Evolutionary conservation across 2,113 vertebrate species (phyloP).

Genomic region (Carassius auratus): DNA sequence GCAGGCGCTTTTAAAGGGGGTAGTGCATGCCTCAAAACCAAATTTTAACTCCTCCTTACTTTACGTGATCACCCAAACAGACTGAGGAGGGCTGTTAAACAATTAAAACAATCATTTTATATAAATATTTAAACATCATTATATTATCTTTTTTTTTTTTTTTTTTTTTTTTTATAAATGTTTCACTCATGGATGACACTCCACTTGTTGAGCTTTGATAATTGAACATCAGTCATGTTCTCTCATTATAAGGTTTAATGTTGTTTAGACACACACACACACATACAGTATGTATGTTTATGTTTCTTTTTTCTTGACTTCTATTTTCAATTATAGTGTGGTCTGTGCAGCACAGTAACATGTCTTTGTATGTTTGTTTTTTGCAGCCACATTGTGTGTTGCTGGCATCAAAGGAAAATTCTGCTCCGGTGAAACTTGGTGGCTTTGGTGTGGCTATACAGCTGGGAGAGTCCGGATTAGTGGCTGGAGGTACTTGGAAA

Average conservation of each 20-base stretch:
- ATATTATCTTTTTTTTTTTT: neutral
- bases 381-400: slow-evolving; percentile 96
- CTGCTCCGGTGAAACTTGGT: slow-evolving; percentile 94
- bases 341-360: neutral
- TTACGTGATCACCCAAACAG: neutral
- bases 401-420: slow-evolving; percentile 97
- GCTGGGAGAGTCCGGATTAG: slow-evolving; percentile 94
- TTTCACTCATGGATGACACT: neutral
- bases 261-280: neutral
- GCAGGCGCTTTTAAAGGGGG: neutral
- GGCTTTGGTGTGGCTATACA: slow-evolving; percentile 98
- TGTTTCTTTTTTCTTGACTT: neutral
- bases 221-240: no score
- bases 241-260: no score
- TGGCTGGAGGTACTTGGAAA: slow-evolving; percentile 89
- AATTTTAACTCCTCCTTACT: neutral
- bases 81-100: neutral
- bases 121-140: neutral
- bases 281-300: no score
- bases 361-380: neutral
- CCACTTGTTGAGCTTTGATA: neutral
- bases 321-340: neutral
- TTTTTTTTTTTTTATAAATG: neutral
- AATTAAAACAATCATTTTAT: neutral
- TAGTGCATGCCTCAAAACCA: neutral